phyloP scores from a whole-genome alignment of 2,113 vertebrate genomes.

The Collichthys lucidus region DNA sequence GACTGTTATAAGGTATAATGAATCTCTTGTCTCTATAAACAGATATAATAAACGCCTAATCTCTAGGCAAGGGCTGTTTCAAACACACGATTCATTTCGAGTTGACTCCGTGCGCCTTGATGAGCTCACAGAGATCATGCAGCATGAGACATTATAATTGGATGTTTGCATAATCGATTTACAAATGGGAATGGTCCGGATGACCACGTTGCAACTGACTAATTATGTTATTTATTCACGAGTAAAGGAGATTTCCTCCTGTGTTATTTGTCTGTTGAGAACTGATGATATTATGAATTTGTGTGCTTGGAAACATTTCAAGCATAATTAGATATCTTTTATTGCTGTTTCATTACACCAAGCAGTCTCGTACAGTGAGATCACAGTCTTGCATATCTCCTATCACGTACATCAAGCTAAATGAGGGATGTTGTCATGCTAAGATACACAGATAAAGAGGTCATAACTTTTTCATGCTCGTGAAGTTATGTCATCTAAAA shows the following conservation, averaged over 20 bases:
- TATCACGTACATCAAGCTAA: slow-evolving; percentile 15
- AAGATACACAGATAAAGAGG: slow-evolving; percentile 33
- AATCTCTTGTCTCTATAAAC: no score
- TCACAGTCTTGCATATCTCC: slow-evolving; percentile 5
- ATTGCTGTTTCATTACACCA: slow-evolving; percentile 1
- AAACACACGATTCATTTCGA: slow-evolving; percentile 12
- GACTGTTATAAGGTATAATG: no score
- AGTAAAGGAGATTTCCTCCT: slow-evolving; percentile 6
- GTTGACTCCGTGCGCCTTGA: neutral
- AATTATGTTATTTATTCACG: slow-evolving; percentile 16
- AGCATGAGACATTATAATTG: slow-evolving; percentile 3
- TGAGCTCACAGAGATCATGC: slow-evolving; percentile 11
- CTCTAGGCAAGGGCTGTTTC: neutral
- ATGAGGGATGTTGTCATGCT: slow-evolving; percentile 30
- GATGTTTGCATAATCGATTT: slow-evolving; percentile 48
- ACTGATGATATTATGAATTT: neutral
- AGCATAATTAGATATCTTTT: slow-evolving; percentile 40
- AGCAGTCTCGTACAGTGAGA: slow-evolving; percentile 2
- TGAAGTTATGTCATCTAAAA: neutral
- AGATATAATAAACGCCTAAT: no score
- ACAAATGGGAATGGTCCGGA: slow-evolving; percentile 29
- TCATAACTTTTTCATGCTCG: slow-evolving; percentile 12
- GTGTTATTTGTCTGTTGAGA: slow-evolving; percentile 6
- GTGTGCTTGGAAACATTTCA: slow-evolving; percentile 27
- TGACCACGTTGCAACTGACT: slow-evolving; percentile 3